Conservation (phyloP, 2,113 vertebrate species). For the Panurus biarmicus region DNA sequence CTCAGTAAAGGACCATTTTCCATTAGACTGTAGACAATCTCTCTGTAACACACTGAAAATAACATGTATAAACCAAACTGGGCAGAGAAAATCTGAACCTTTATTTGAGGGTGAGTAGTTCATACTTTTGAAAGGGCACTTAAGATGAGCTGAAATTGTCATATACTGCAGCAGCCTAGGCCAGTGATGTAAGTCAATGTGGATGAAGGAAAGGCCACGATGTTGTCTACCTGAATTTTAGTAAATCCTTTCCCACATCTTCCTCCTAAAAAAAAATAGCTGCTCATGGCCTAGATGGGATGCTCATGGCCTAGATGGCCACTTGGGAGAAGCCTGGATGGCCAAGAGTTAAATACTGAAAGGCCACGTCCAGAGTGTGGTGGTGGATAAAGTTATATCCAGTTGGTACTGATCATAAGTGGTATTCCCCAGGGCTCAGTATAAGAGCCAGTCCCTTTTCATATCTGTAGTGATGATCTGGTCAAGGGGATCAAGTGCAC, state of each 20-base stretch:
- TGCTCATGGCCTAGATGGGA: neutral
- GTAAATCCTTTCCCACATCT: neutral
- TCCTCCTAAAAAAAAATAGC: neutral
- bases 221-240: neutral
- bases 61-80: neutral
- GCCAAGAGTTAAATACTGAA: neutral
- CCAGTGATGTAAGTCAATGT: neutral
- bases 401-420: rapidly evolving
- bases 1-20: neutral
- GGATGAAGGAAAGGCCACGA: neutral
- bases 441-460: neutral
- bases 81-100: neutral
- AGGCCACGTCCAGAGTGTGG: rapidly evolving
- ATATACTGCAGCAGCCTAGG: neutral
- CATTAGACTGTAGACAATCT: neutral
- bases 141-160: neutral
- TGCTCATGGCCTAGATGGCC: neutral
- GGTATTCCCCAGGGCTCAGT: neutral
- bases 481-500: rapidly evolving
- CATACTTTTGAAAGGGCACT: neutral
- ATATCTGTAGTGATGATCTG: neutral
- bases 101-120: neutral
- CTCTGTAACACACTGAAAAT: neutral
- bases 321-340: rapidly evolving
- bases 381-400: neutral